Evolutionary conservation across 2,888 invertebrate genomes (phyloP).

Genomic region (Pycnomerus fuliginosus): DNA sequence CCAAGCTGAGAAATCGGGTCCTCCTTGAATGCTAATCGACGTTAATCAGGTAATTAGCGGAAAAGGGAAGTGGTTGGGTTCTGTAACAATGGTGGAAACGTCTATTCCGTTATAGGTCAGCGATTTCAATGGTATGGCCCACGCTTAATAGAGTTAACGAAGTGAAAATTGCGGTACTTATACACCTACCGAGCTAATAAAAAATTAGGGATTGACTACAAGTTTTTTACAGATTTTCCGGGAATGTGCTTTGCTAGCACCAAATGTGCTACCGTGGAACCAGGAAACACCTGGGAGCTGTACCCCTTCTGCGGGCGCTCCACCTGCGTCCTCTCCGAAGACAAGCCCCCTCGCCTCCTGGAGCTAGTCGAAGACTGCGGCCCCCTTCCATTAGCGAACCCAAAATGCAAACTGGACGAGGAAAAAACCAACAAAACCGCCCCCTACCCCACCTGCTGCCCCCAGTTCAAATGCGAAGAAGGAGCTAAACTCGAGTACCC

Average conservation of each 20-base stretch:
- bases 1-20: too few species aligned
- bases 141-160: too few species aligned
- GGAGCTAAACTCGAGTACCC: slow-evolving; percentile 86
- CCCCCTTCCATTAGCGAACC: slow-evolving; percentile 81
- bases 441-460: slow-evolving; percentile 84
- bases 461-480: slow-evolving; percentile 80
- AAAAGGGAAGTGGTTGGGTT: too few species aligned
- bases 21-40: too few species aligned
- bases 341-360: slow-evolving; percentile 71
- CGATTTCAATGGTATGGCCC: too few species aligned
- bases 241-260: slow-evolving; percentile 91
- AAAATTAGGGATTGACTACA: too few species aligned
- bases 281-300: slow-evolving; percentile 82
- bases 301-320: slow-evolving; percentile 90
- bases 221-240: slow-evolving; percentile 75
- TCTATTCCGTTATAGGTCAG: too few species aligned
- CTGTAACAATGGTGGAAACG: too few species aligned
- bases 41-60: too few species aligned
- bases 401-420: slow-evolving; percentile 81
- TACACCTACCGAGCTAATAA: too few species aligned
- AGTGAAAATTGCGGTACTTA: too few species aligned
- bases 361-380: slow-evolving; percentile 89
- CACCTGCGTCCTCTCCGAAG: slow-evolving; percentile 79
- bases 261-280: slow-evolving; percentile 83
- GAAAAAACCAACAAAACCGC: slow-evolving; percentile 90